Conservation (phyloP, 2,888 invertebrate species). For the Drosophila incognita region DNA sequence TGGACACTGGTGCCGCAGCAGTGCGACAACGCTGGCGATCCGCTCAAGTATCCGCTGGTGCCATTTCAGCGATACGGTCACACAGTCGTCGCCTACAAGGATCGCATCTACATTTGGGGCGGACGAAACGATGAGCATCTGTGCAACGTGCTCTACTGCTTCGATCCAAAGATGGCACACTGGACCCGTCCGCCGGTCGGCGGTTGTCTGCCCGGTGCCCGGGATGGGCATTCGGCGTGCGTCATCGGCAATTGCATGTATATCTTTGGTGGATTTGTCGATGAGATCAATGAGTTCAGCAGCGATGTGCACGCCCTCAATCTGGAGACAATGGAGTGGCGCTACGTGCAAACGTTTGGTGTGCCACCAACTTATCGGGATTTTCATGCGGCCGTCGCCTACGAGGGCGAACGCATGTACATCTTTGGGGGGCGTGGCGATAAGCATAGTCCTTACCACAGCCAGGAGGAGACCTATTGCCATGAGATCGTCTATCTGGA, state of each 20-base stretch:
- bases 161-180: constrained; percentile 89
- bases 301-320: constrained; percentile 91
- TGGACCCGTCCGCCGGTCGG: constrained; percentile 89
- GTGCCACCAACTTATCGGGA: constrained; percentile 91
- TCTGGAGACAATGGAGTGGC: constrained; percentile 91
- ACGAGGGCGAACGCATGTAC: constrained; percentile 91
- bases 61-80: constrained; percentile 96
- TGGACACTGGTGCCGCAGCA: constrained; percentile 87
- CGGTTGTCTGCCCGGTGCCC: constrained; percentile 91
- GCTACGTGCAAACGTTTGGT: constrained; percentile 88
- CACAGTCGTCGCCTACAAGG: constrained; percentile 92
- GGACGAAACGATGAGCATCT: constrained; percentile 93
- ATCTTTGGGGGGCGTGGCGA: constrained; percentile 96
- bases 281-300: constrained; percentile 92
- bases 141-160: constrained; percentile 92
- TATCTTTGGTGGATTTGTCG: constrained; percentile 96
- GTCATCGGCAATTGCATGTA: constrained; percentile 92
- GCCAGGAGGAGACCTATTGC: constrained; percentile 91
- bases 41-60: constrained; percentile 86
- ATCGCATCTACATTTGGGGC: constrained; percentile 94
- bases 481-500: constrained; percentile 91
- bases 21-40: constrained; percentile 85
- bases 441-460: constrained; percentile 87
- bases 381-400: constrained; percentile 93
- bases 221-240: constrained; percentile 97